Conservation (phyloP, 1,140 invertebrate genomes). For the Dendrolimus punctatus region DNA sequence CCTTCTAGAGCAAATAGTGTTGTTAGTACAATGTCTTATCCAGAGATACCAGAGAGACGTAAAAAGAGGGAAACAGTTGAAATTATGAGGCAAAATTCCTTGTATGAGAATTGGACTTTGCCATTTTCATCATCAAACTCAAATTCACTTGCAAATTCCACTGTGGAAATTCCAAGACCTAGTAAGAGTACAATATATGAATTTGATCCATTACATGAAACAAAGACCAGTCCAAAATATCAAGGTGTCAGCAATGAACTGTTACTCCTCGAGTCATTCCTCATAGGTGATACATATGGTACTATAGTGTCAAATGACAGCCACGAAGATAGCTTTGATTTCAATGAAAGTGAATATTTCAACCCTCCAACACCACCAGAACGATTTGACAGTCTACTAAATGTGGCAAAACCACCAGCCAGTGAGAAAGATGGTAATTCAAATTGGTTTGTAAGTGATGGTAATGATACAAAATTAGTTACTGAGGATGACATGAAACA, state of each 20-base stretch:
- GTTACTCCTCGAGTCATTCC: constrained; percentile 49
- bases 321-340: constrained; percentile 40
- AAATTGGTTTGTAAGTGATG: constrained; percentile 38
- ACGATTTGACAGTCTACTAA: constrained; percentile 44
- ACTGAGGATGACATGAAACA: constrained; percentile 27
- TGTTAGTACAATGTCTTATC: constrained; percentile 28
- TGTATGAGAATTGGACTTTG: constrained; percentile 54
- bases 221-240: constrained; percentile 30
- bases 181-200: constrained; percentile 61
- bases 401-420: constrained; percentile 18
- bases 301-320: constrained; percentile 40
- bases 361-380: constrained; percentile 59
- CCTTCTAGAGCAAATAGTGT: constrained; percentile 40
- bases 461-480: constrained; percentile 14
- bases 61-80: constrained; percentile 40
- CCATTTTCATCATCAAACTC: constrained; percentile 21
- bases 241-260: constrained; percentile 57
- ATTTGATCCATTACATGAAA: constrained; percentile 53
- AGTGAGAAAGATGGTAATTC: constrained; percentile 33
- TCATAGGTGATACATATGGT: constrained; percentile 58
- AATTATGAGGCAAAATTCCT: constrained; percentile 46
- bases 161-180: constrained; percentile 21
- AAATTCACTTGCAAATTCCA: constrained; percentile 4
- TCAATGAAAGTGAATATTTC: constrained; percentile 47
- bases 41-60: constrained; percentile 40